Percentiles rank a stretch among this genome's conserved stretches.
These are phyloP conservation scores for Protosalanx chinensis DNA, from an alignment of 2,797 vertebrate species.

Conservation along the genomic window DNA sequence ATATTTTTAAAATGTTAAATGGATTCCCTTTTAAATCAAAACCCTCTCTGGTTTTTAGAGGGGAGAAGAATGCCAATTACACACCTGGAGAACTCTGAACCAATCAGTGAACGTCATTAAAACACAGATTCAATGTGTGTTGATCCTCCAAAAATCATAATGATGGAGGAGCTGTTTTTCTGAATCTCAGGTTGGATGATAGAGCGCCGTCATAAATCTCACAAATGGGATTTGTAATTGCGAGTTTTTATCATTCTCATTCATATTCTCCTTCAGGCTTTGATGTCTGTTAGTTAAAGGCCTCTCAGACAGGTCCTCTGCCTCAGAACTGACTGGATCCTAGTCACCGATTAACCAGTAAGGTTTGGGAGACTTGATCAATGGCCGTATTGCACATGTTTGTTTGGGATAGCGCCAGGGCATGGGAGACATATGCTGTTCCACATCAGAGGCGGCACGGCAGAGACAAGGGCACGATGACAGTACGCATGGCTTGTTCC, in stretches of 20 bases:
- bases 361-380: too few species aligned
- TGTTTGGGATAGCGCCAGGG: slow-evolving; percentile 8
- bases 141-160: slow-evolving; percentile 49
- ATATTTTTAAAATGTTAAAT: slow-evolving; percentile 55
- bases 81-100: slow-evolving; percentile 63
- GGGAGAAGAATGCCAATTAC: slow-evolving; percentile 64
- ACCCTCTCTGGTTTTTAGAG: slow-evolving; percentile 48
- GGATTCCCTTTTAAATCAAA: slow-evolving; percentile 58
- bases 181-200: slow-evolving; percentile 30
- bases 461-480: slow-evolving; percentile 47
- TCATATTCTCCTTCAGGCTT: slow-evolving; percentile 17
- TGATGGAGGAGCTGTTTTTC: slow-evolving; percentile 23
- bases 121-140: slow-evolving; percentile 54
- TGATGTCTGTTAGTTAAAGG: neutral
- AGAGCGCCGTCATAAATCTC: slow-evolving; percentile 28
- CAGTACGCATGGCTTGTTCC: slow-evolving; percentile 58
- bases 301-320: neutral
- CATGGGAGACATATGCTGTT: slow-evolving; percentile 40
- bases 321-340: neutral
- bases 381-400: neutral
- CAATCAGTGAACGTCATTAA: slow-evolving; percentile 66
- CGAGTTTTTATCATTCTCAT: slow-evolving; percentile 19
- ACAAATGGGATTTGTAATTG: slow-evolving; percentile 33
- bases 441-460: slow-evolving; percentile 44
- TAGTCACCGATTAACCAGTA: too few species aligned